Conservation (phyloP, 2,113 vertebrate genomes). For the Diglossa brunneiventris region DNA sequence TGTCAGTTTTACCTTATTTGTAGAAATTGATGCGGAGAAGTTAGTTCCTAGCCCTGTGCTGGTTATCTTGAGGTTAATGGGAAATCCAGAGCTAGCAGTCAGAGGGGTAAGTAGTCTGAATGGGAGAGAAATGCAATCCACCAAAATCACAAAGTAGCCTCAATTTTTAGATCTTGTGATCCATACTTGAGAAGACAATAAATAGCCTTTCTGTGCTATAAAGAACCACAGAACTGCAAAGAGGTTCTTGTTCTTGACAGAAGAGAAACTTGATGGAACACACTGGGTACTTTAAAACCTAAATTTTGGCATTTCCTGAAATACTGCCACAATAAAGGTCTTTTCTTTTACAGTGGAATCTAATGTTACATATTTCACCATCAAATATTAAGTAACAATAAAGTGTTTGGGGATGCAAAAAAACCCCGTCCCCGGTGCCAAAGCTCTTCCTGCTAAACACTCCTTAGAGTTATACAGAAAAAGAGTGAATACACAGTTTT, state of each 20-base stretch:
- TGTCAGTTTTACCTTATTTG: background rate
- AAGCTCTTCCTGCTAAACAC: background rate
- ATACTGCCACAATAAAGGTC: background rate
- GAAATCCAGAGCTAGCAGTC: background rate
- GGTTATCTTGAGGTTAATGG: background rate
- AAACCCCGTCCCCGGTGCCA: fast-evolving
- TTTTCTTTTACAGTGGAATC: background rate
- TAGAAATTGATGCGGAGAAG: background rate
- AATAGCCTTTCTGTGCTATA: background rate
- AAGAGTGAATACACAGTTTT: background rate
- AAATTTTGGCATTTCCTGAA: background rate
- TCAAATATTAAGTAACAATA: background rate
- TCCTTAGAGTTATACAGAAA: background rate
- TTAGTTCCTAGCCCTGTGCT: background rate
- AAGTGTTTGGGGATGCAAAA: background rate
- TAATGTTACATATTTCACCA: background rate
- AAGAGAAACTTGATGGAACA: background rate
- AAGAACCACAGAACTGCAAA: background rate
- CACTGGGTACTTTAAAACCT: background rate
- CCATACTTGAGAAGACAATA: background rate
- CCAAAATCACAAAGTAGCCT: background rate
- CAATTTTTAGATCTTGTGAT: background rate
- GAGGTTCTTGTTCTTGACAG: background rate
- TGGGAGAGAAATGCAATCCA: background rate
- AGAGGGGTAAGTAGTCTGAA: background rate